phyloP scores from a whole-genome alignment of 2,888 invertebrate species.

The Lucinisca nassula region DNA sequence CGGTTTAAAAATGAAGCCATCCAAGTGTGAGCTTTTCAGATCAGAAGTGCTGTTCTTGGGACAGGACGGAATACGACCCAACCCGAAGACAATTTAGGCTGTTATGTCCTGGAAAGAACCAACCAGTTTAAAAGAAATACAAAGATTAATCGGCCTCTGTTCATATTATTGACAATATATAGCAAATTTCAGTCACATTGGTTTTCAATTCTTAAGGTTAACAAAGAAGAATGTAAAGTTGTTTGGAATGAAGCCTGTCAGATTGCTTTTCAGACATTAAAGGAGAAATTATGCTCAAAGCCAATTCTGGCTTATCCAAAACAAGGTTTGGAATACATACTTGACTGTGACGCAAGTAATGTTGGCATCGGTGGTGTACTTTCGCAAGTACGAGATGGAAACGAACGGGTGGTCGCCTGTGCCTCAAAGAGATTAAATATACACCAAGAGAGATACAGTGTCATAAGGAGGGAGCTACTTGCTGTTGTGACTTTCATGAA shows the following conservation, averaged over 20 bases:
- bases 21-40: slow-evolving; percentile 56
- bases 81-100: slow-evolving; percentile 39
- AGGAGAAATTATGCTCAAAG: slow-evolving; percentile 22
- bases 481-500: neutral
- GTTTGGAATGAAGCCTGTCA: too few relatives aligned
- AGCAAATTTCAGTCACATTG: slow-evolving; percentile 51
- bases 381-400: slow-evolving; percentile 29
- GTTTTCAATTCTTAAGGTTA: slow-evolving; percentile 55
- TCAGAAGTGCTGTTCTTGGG: slow-evolving; percentile 51
- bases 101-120: slow-evolving; percentile 36
- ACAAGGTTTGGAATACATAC: neutral
- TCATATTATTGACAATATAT: slow-evolving; percentile 51
- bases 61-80: slow-evolving; percentile 48
- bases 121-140: slow-evolving; percentile 25
- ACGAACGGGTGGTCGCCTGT: slow-evolving; percentile 36
- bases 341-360: slow-evolving; percentile 29
- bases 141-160: slow-evolving; percentile 49
- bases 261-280: slow-evolving; percentile 11
- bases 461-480: neutral
- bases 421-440: neutral
- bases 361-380: slow-evolving; percentile 30
- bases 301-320: slow-evolving; percentile 61
- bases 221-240: slow-evolving; percentile 24
- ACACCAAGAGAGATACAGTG: slow-evolving; percentile 21
- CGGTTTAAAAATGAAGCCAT: slow-evolving; percentile 53